Conservation (phyloP, 2,797 vertebrate genomes). For the Lutjanus argentimaculatus region DNA sequence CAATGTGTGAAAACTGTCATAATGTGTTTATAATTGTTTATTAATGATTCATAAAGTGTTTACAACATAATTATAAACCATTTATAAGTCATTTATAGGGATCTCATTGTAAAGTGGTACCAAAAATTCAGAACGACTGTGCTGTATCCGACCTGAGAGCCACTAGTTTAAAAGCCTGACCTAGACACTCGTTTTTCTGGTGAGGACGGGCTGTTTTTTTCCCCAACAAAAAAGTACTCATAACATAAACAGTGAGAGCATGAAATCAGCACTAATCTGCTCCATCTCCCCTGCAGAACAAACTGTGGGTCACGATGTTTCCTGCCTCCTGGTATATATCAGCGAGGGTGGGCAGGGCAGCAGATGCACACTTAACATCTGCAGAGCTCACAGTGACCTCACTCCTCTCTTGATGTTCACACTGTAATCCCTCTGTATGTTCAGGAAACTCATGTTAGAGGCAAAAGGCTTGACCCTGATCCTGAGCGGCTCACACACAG, state of each 20-base stretch:
- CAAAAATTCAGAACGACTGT: too few species aligned
- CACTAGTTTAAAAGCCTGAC: too few species aligned
- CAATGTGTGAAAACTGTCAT: too few species aligned
- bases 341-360: constrained; percentile 18
- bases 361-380: constrained; percentile 53
- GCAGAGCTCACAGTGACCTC: constrained; percentile 41
- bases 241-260: constrained; percentile 18
- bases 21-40: too few species aligned
- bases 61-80: too few species aligned
- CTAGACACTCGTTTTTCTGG: too few species aligned
- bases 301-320: constrained; percentile 5
- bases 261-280: constrained; percentile 41
- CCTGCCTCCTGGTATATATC: constrained; percentile 20
- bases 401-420: neutral
- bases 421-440: constrained; percentile 48
- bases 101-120: too few species aligned
- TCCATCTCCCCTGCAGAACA: constrained; percentile 36
- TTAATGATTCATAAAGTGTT: too few species aligned
- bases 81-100: too few species aligned
- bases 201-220: too few species aligned
- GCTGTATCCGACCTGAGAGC: too few species aligned
- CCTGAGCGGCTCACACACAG: neutral
- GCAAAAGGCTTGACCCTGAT: constrained; percentile 47
- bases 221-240: neutral
- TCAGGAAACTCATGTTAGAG: constrained; percentile 56